These are phyloP conservation scores for Pangasianodon hypophthalmus DNA, from an alignment of 2,113 vertebrate species.

Conservation along the genomic window DNA sequence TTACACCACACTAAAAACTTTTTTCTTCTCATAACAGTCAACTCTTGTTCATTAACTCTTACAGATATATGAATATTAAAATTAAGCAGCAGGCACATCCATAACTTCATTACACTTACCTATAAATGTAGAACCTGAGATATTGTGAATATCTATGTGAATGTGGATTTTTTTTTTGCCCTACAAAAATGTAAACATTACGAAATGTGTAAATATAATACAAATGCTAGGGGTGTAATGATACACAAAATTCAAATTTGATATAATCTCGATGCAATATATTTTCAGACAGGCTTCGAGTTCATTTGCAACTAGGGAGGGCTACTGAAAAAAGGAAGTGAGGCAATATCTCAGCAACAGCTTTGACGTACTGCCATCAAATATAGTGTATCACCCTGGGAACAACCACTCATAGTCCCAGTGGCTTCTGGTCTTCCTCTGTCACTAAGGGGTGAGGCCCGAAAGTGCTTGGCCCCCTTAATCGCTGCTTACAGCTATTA, in stretches of 20 bases:
- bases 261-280: not conserved
- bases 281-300: not conserved
- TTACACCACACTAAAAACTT: not conserved
- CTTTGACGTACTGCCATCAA: not conserved
- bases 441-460: not conserved
- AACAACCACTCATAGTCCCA: not conserved
- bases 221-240: not conserved
- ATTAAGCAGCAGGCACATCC: not conserved
- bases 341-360: slow-evolving; percentile 2
- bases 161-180: not conserved
- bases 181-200: not conserved
- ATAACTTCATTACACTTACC: not conserved
- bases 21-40: not conserved
- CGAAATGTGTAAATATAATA: not conserved
- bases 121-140: not conserved
- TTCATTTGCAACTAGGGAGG: not conserved
- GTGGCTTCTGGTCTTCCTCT: not conserved
- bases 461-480: not conserved
- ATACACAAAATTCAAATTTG: not conserved
- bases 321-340: slow-evolving; percentile 6
- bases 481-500: not conserved
- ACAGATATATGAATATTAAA: not conserved
- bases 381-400: not conserved
- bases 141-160: not conserved
- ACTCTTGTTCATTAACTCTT: not conserved